Percentiles rank a stretch among this genome's conserved stretches.
These are phyloP conservation scores for Remorina albescens DNA, from an alignment of 2,797 vertebrate genomes.

Conservation along the genomic window DNA sequence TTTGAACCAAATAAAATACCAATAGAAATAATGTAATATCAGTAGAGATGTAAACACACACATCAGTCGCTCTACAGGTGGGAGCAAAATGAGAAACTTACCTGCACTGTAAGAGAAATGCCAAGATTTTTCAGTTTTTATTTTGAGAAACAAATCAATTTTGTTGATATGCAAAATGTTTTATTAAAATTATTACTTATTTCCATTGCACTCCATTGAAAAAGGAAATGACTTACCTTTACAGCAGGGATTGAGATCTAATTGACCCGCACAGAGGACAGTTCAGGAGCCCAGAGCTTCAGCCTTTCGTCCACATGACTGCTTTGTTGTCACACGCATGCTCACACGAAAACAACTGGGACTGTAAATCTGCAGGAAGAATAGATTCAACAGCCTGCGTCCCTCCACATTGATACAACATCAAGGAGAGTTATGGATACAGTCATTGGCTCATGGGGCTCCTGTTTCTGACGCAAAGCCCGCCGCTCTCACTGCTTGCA, in stretches of 20 bases:
- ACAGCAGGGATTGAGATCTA: constrained; percentile 40
- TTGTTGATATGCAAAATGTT: not conserved
- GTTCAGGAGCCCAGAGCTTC: constrained; percentile 58
- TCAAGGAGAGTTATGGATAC: constrained; percentile 56
- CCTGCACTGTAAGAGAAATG: not conserved
- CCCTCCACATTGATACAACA: constrained; percentile 42
- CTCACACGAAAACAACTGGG: constrained; percentile 45
- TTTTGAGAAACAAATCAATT: constrained; percentile 1
- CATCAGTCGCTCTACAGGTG: not conserved
- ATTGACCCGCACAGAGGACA: constrained; percentile 51
- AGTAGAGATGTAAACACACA: not conserved
- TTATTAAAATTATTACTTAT: not conserved
- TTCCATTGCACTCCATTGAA: constrained; percentile 5
- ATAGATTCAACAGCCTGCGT: constrained; percentile 42
- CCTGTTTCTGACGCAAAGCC: constrained; percentile 60
- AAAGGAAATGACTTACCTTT: constrained; percentile 69
- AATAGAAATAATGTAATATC: not conserved
- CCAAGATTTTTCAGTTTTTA: not conserved
- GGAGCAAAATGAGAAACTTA: constrained; percentile 1
- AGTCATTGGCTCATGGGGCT: constrained; percentile 51
- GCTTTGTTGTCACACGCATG: constrained; percentile 62
- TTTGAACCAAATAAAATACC: not conserved
- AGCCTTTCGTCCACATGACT: constrained; percentile 69
- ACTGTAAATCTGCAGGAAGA: constrained; percentile 46
- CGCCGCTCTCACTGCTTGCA: constrained; percentile 47